Evolutionary conservation across 2,797 vertebrate genomes (phyloP).

Genomic region (Lutjanus campechanus): DNA sequence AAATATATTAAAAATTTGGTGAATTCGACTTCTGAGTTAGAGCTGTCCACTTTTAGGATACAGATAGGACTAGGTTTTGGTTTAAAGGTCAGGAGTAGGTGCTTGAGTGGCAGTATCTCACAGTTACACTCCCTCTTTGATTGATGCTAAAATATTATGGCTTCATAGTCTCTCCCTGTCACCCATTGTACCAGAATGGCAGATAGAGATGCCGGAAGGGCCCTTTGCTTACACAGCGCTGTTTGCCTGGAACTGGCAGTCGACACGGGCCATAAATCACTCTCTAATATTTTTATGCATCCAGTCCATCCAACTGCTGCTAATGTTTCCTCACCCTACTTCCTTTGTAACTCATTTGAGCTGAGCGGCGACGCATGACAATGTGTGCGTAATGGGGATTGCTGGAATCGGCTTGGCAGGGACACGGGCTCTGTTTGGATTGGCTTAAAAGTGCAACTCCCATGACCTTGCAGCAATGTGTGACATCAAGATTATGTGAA

Average conservation of each 20-base stretch:
- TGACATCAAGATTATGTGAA: conserved; percentile 57
- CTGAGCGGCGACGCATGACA: conserved; percentile 65
- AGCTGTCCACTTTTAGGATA: neutral
- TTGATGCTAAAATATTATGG: conserved; percentile 55
- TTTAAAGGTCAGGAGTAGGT: neutral
- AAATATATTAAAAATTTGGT: too few relatives aligned
- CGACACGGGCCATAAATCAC: conserved; percentile 80
- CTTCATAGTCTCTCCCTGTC: conserved; percentile 56
- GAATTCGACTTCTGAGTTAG: too few relatives aligned
- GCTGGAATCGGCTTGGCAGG: conserved; percentile 52
- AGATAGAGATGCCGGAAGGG: conserved; percentile 64
- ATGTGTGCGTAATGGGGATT: conserved; percentile 61
- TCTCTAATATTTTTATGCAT: conserved; percentile 77
- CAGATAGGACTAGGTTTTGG: neutral
- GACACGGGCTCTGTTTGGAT: conserved; percentile 39
- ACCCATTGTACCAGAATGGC: conserved; percentile 41
- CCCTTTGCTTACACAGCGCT: conserved; percentile 74
- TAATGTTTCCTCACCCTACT: conserved; percentile 71
- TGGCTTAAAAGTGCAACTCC: conserved; percentile 58
- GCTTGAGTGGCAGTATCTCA: conserved; percentile 32
- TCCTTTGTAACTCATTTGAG: conserved; percentile 76
- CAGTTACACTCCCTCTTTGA: conserved; percentile 40
- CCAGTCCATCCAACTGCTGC: conserved; percentile 69
- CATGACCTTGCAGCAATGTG: conserved; percentile 61
- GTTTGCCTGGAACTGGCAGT: conserved; percentile 76